Base-by-base conservation (phyloP, 2,797 vertebrate species). In the Enteromius paludinosus region DNA sequence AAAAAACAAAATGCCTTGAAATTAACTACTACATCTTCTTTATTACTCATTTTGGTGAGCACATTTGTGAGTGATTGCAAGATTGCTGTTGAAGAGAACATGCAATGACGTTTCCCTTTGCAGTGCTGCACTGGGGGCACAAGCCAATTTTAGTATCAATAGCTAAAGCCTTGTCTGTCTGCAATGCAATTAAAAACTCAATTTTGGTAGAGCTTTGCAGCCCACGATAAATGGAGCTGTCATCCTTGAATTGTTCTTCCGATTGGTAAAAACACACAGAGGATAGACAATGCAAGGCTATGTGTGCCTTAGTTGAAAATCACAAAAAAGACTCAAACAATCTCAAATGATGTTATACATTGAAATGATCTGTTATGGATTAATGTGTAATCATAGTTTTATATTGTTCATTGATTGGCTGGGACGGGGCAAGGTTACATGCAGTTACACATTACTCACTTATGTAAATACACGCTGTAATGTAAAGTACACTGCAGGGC, bases 151-250 rank as follows among this genome's bases (percentile, higher is more conserved):
- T 81, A 86, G 88, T 90, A 92, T 91, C 91, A 93, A 88, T 93
- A 90, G 88, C 89, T 41, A 65, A 89, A 90, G 88, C 83, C 85
- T 88, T 82, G 86, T 81, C 84, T 83, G 88, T 91, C 92, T 91
- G 86, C 87, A 90, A 91, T 87, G 90, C 90, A 93, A 93, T 93
- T 94, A 92, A 93, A 93, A 94, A 91, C 89, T 92, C 83, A 83
- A 92, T 92, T 93, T 93, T 91, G 88, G 88, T 90, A 92, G 89
- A 86, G 87, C 89, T 92, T 92, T 91, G 89, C 88, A 73, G 85
- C 88, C 88, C 86, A 88, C 88, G 90, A 93, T 93, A 87, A 93
- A 93, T 90, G 87, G 87, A 84, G 82, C 87, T 86, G 87, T 92
- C 91, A 93, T 92, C 90, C 90, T 87, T 88, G 90, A 90, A 92